These are phyloP conservation scores for Marasmarcha lunaedactyla DNA, from an alignment of 2,888 invertebrate species.

Conservation along the genomic window DNA sequence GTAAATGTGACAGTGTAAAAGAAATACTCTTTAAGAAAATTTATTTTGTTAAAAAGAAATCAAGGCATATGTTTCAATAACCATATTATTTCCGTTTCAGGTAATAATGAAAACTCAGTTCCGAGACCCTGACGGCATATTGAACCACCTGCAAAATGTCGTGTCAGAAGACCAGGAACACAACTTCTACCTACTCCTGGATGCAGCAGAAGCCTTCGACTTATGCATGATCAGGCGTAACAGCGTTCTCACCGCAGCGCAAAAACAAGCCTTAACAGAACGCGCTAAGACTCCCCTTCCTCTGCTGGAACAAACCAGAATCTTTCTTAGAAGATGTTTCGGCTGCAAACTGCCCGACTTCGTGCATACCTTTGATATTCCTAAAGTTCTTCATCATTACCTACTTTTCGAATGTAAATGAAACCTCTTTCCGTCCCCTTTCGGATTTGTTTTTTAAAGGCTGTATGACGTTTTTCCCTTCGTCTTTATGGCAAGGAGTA, in stretches of 20 bases:
- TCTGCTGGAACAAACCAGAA: constrained; percentile 74
- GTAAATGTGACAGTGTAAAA: no score
- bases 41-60: no score
- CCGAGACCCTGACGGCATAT: constrained; percentile 84
- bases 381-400: constrained; percentile 75
- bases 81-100: no score
- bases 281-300: constrained; percentile 76
- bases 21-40: no score
- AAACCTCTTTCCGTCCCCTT: constrained; percentile 21
- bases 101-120: constrained; percentile 87
- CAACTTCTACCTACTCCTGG: constrained; percentile 76
- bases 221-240: constrained; percentile 83
- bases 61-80: no score
- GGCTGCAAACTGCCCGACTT: constrained; percentile 69
- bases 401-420: constrained; percentile 75
- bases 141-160: constrained; percentile 81
- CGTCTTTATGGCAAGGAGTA: constrained; percentile 6
- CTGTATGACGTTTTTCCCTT: constrained; percentile 20
- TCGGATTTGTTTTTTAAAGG: constrained; percentile 18
- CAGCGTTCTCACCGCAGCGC: constrained; percentile 72
- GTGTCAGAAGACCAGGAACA: constrained; percentile 51
- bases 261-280: constrained; percentile 74
- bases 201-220: constrained; percentile 83
- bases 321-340: constrained; percentile 69
- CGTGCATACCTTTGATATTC: constrained; percentile 73